phyloP scores from a whole-genome alignment of 2,113 vertebrate species.

The Blennius ocellaris region DNA sequence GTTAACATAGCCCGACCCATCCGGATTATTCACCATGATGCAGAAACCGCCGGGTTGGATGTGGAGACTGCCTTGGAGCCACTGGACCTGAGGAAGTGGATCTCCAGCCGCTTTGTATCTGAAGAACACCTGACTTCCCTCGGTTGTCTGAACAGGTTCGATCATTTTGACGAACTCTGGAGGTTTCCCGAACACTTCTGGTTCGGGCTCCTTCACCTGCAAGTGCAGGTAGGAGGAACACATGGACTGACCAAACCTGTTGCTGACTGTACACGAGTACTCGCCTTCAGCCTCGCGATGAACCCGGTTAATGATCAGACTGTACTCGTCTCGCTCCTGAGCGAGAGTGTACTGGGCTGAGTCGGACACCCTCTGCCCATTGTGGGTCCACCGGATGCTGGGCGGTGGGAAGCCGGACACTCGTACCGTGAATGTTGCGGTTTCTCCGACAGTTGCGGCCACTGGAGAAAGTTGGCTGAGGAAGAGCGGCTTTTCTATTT shows the following conservation, averaged over 20 bases:
- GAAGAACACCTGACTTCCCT: slow-evolving; percentile 84
- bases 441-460: slow-evolving; percentile 83
- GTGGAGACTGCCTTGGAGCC: slow-evolving; percentile 83
- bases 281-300: slow-evolving; percentile 86
- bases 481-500: slow-evolving; percentile 88
- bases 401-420: slow-evolving; percentile 86
- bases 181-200: slow-evolving; percentile 58
- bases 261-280: slow-evolving; percentile 87
- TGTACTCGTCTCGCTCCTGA: slow-evolving; percentile 85
- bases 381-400: slow-evolving; percentile 88
- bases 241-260: slow-evolving; percentile 79
- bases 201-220: slow-evolving; percentile 62
- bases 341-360: slow-evolving; percentile 82
- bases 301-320: slow-evolving; percentile 84
- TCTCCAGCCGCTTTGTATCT: slow-evolving; percentile 83
- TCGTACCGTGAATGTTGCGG: slow-evolving; percentile 84
- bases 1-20: slow-evolving; percentile 86
- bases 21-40: slow-evolving; percentile 78
- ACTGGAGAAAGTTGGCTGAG: slow-evolving; percentile 82
- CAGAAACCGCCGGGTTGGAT: slow-evolving; percentile 72
- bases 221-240: slow-evolving; percentile 86
- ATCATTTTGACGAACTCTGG: slow-evolving; percentile 84
- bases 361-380: slow-evolving; percentile 74
- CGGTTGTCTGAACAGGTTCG: slow-evolving; percentile 72
- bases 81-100: slow-evolving; percentile 83